Evolutionary conservation across 2,113 vertebrate genomes (phyloP).

Genomic region (Cavia porcellus): DNA sequence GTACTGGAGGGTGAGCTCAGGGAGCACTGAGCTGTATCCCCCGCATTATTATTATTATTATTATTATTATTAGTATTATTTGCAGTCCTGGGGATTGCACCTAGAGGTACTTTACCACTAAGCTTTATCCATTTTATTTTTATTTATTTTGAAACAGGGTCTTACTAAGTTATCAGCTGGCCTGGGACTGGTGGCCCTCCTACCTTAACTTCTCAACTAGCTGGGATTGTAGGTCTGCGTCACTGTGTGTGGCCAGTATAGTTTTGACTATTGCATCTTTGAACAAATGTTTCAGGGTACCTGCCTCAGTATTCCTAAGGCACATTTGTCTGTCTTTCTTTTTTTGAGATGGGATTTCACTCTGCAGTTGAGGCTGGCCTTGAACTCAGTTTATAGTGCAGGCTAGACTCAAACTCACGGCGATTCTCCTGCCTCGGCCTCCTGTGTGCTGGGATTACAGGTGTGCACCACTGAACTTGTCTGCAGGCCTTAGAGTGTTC

Average conservation of each 20-base stretch:
- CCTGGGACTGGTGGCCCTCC: neutral
- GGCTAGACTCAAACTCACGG: neutral
- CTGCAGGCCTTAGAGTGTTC: neutral
- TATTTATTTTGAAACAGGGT: neutral
- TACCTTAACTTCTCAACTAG: neutral
- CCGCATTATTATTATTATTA: neutral
- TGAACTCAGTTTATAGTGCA: neutral
- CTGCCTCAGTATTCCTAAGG: neutral
- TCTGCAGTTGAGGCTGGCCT: neutral
- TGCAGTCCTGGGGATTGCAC: neutral
- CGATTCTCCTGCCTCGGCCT: neutral
- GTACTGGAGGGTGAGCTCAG: neutral
- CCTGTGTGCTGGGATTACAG: neutral
- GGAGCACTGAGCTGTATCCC: neutral
- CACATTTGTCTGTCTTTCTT: neutral
- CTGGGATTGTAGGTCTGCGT: neutral
- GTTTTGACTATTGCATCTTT: neutral
- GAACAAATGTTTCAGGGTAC: neutral
- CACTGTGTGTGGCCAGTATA: neutral
- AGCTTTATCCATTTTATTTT: neutral
- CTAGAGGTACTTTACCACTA: neutral
- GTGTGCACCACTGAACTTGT: accelerated
- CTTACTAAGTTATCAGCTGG: neutral
- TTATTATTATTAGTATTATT: neutral
- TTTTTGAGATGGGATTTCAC: neutral